phyloP scores from a whole-genome alignment of 2,113 vertebrate species.

The Ranitomeya variabilis region DNA sequence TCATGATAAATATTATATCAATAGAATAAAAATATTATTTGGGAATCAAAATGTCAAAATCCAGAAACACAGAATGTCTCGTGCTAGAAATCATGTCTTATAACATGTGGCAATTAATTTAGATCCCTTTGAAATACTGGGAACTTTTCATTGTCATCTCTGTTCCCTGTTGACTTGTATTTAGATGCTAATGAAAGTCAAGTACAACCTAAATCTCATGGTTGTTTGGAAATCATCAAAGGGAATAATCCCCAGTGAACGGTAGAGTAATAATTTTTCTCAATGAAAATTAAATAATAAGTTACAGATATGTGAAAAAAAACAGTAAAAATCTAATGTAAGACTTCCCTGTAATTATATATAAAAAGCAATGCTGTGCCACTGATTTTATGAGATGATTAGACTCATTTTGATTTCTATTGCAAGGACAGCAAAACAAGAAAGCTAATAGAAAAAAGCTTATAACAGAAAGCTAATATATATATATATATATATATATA shows the following conservation, averaged over 20 bases:
- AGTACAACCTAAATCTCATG: conserved; percentile 30
- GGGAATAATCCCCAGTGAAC: conserved; percentile 5
- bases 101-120: conserved; percentile 23
- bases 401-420: background rate
- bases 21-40: background rate
- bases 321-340: conserved; percentile 4
- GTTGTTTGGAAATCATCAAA: conserved; percentile 46
- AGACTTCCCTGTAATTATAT: conserved; percentile 6
- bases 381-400: background rate
- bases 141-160: conserved; percentile 13
- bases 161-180: conserved; percentile 33
- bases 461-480: no score
- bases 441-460: no score
- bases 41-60: background rate
- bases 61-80: background rate
- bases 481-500: no score
- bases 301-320: conserved; percentile 37
- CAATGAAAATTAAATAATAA: conserved; percentile 39
- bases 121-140: conserved; percentile 17
- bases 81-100: background rate
- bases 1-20: background rate
- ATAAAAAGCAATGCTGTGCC: background rate
- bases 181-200: conserved; percentile 57
- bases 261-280: background rate
- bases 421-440: no score